Conservation (phyloP, 2,797 vertebrate genomes). For the Acrocephalus scirpaceus region DNA sequence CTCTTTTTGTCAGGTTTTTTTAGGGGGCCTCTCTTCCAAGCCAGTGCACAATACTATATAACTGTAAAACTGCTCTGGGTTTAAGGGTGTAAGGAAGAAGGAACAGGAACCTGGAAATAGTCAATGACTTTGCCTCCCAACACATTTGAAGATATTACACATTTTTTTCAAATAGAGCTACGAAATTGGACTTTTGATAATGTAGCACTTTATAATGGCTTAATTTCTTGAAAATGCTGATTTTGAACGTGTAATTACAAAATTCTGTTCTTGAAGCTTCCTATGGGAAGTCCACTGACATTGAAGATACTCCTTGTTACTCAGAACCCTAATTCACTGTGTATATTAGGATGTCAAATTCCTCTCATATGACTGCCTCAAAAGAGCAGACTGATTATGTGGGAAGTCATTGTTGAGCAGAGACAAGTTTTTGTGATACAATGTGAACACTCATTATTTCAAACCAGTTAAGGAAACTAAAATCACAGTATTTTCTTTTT, state of each 20-base stretch:
- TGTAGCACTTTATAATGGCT: not conserved
- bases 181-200: not conserved
- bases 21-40: not conserved
- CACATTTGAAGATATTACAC: not conserved
- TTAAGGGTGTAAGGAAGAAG: not conserved
- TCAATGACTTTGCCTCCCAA: not conserved
- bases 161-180: not conserved
- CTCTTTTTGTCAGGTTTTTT: not conserved
- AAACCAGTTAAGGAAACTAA: not conserved
- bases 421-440: not conserved
- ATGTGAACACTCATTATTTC: not conserved
- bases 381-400: not conserved
- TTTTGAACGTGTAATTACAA: not conserved
- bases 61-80: not conserved
- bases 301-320: not conserved
- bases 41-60: not conserved
- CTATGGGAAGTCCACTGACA: not conserved
- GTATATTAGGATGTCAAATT: not conserved
- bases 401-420: not conserved
- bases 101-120: not conserved
- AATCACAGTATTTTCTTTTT: not conserved
- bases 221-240: not conserved
- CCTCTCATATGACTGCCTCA: not conserved
- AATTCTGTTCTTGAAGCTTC: not conserved
- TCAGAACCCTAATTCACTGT: not conserved